phyloP scores from a whole-genome alignment of 1,140 invertebrate genomes.

The Leucophenga varia region DNA sequence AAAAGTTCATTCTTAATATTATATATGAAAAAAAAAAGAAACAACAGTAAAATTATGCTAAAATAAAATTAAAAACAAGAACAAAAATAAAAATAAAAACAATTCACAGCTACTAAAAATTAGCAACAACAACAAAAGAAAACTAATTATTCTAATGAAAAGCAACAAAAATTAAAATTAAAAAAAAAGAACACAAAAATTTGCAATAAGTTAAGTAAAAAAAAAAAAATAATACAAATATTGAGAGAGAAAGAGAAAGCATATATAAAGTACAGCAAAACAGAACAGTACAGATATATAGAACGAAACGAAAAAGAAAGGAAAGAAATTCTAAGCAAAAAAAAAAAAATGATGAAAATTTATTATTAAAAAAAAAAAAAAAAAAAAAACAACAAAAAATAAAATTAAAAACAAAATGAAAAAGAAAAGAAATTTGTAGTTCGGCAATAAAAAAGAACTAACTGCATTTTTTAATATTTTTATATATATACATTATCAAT shows the following conservation, averaged over 20 bases:
- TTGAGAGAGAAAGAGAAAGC: too few relatives aligned
- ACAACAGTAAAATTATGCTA: neutral
- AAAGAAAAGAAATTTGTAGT: slow-evolving; percentile 37
- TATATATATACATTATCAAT: slow-evolving; percentile 57
- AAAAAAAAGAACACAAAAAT: neutral
- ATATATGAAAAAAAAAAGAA: neutral
- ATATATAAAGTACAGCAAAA: too few relatives aligned
- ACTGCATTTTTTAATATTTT: slow-evolving; percentile 55
- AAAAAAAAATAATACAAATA: slow-evolving; percentile 8
- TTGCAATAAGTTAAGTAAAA: too few relatives aligned
- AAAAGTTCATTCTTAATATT: too few relatives aligned
- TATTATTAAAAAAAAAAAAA: slow-evolving; percentile 7
- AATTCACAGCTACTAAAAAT: too few relatives aligned
- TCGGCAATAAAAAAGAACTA: slow-evolving; percentile 40
- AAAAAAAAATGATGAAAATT: neutral
- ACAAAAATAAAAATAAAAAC: too few relatives aligned
- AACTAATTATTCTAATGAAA: too few relatives aligned
- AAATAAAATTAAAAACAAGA: too few relatives aligned
- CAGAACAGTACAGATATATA: too few relatives aligned
- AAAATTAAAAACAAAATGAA: slow-evolving; percentile 10
- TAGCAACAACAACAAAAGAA: too few relatives aligned
- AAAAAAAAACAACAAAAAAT: slow-evolving; percentile 6
- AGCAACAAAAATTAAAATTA: too few relatives aligned
- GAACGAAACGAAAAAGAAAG: too few relatives aligned
- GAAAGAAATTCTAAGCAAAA: slow-evolving; percentile 3